These are phyloP conservation scores for Druon quercuslanigerum DNA, from an alignment of 1,140 invertebrate species.

Conservation along the genomic window DNA sequence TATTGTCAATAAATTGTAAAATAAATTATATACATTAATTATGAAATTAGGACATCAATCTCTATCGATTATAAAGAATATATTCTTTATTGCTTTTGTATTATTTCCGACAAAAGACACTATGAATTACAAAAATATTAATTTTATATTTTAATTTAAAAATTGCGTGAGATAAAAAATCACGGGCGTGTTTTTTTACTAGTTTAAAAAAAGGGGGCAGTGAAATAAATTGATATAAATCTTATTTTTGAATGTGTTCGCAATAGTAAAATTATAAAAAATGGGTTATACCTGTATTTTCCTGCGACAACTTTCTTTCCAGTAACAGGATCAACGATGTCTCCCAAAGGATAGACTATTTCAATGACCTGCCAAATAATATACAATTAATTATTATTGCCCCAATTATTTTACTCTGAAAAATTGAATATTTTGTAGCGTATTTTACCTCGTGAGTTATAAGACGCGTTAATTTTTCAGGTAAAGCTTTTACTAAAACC, in stretches of 20 bases:
- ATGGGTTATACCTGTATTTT: conserved; percentile 77
- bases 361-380: conserved; percentile 78
- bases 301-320: conserved; percentile 85
- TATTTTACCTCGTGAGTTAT: conserved; percentile 82
- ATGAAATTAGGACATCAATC: no score
- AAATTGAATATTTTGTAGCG: conserved; percentile 15
- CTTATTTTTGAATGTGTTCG: no score
- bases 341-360: conserved; percentile 87
- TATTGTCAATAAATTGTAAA: no score
- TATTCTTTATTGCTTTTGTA: no score
- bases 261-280: not conserved
- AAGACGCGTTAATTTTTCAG: conserved; percentile 82
- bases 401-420: not conserved
- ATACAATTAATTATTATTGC: conserved; percentile 6
- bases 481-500: conserved; percentile 85
- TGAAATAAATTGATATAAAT: conserved; percentile 19
- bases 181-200: no score
- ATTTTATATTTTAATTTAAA: no score
- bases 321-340: conserved; percentile 88
- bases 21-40: no score
- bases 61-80: no score
- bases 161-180: no score
- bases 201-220: not conserved
- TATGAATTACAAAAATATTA: no score
- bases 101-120: no score